phyloP scores from a whole-genome alignment of 2,113 vertebrate genomes.

The Tonatia bakeri region DNA sequence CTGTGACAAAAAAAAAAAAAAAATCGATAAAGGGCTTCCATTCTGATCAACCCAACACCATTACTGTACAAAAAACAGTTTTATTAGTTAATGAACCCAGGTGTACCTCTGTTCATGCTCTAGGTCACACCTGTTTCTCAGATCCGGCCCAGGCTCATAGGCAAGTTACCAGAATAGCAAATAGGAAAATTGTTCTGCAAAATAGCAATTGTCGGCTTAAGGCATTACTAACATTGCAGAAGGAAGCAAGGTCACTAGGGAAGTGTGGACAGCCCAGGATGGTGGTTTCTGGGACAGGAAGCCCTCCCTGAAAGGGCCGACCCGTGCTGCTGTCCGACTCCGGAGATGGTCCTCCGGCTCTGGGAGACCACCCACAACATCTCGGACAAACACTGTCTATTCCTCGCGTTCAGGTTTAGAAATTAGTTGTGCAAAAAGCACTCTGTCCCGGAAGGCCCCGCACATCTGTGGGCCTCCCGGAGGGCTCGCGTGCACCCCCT shows the following conservation, averaged over 20 bases:
- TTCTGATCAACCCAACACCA: constrained; percentile 27
- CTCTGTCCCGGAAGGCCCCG: background rate
- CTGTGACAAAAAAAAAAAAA: background rate
- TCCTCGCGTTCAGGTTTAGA: background rate
- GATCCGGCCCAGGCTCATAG: background rate
- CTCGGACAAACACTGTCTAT: background rate
- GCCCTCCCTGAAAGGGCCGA: background rate
- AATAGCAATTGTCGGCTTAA: constrained; percentile 27
- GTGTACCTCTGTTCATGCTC: background rate
- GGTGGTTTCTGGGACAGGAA: background rate
- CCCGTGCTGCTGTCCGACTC: background rate
- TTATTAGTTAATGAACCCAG: constrained; percentile 50
- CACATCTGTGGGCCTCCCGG: background rate
- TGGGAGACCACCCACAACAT: background rate
- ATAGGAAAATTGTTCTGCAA: constrained; percentile 35
- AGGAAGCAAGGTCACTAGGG: background rate
- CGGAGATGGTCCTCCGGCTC: background rate
- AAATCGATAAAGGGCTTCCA: background rate
- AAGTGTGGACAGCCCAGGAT: background rate
- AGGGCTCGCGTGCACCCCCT: background rate
- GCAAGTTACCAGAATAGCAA: background rate
- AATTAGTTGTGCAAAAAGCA: constrained; percentile 16
- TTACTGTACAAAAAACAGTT: constrained; percentile 50
- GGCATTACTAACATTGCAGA: constrained; percentile 42
- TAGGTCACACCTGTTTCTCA: background rate